These are phyloP conservation scores for Sebastes diaconus DNA, from an alignment of 2,797 vertebrate genomes.

Conservation along the genomic window DNA sequence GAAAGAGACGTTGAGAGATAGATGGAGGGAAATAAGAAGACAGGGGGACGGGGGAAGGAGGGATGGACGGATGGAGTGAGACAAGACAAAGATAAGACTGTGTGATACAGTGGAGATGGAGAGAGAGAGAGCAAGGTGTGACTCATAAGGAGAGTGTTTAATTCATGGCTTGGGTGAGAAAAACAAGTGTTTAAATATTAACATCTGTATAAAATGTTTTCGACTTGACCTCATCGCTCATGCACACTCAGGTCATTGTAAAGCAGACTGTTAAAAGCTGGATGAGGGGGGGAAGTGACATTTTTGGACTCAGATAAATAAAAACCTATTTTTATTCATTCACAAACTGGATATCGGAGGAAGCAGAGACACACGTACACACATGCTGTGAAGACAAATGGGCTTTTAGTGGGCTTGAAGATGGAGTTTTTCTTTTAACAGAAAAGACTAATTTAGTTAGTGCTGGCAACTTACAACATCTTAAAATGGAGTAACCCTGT, in stretches of 20 bases:
- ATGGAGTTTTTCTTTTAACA: neutral
- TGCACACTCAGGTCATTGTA: slow-evolving; percentile 40
- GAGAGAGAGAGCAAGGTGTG: slow-evolving; percentile 30
- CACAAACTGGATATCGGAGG: neutral
- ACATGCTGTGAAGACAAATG: neutral
- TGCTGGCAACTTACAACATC: neutral
- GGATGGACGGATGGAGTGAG: neutral
- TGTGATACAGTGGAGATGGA: neutral
- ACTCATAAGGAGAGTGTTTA: slow-evolving; percentile 47
- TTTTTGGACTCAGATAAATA: neutral
- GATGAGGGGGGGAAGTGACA: neutral
- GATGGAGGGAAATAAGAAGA: neutral
- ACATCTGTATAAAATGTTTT: slow-evolving; percentile 61
- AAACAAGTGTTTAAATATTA: slow-evolving; percentile 61
- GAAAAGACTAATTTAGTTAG: neutral
- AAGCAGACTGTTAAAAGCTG: slow-evolving; percentile 26
- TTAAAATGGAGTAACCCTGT: neutral
- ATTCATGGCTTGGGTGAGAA: slow-evolving; percentile 55
- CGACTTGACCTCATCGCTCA: slow-evolving; percentile 60
- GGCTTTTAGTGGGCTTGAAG: neutral
- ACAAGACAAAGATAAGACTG: neutral
- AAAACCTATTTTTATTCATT: neutral
- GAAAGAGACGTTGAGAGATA: slow-evolving; percentile 2
- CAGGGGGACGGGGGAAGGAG: neutral
- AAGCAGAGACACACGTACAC: neutral